Base-by-base conservation (phyloP, 1,140 invertebrate species). In the Cotesia chilonis region DNA sequence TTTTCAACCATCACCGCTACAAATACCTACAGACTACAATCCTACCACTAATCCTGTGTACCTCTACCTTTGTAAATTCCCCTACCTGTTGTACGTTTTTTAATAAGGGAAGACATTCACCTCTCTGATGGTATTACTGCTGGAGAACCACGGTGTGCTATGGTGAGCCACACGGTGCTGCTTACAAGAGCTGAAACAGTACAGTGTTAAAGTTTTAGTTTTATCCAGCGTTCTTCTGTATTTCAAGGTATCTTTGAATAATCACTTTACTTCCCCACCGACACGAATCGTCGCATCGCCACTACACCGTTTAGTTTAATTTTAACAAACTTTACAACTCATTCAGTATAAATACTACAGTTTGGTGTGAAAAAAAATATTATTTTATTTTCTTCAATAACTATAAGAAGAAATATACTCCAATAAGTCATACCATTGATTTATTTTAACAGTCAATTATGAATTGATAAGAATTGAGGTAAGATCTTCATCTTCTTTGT, bases 91-190 rank as follows among this genome's bases (percentile, higher is more conserved):
- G 38, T 36, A 51, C 17, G 20, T 52, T 66, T 66, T 71, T 65
- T 71, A 71, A 76, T 72, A 65, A 79, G 75, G 79, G 84, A 82
- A 85, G 83, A 83, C 84, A 85, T 85, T 85, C 84, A 84, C 83
- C 84, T 84, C 83, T 47, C 5, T 47, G 77, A 0, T 47, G 77
- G 72, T 69, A 78, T 38, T 79, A 74, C 78, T 80, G 79, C 76
- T 47, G 41, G 41, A 47, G 41, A 47, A 10, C 41, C 55, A 51
- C 66, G 66, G 66, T 55, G 41, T 47, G 41, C 41, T 47, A 47
- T 10, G 41, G 41, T 47, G 41, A 47, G 10, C 41, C 41, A 47
- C 41, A 47, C 41, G 41, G 41, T 47, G 7, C 41, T 47, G 41
- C 6, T 47, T 47, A 47, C 41, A 47, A 47, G 7, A 47, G 6